Percentiles rank a stretch among this genome's conserved stretches.
These are phyloP conservation scores for Tachuris rubrigastra DNA, from an alignment of 2,113 vertebrate species.

Conservation along the genomic window DNA sequence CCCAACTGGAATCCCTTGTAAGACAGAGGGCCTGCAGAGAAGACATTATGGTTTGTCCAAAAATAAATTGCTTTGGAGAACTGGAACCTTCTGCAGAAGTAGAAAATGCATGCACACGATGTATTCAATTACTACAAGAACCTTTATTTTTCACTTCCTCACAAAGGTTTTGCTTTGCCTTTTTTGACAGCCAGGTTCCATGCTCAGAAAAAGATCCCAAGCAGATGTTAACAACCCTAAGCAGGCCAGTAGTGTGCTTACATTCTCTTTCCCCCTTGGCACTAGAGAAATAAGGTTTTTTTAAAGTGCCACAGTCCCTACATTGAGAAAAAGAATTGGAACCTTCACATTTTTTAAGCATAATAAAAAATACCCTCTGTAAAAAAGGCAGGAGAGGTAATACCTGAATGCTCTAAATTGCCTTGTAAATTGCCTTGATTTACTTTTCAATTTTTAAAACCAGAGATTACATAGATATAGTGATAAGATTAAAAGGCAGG, in stretches of 20 bases:
- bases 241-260: not conserved
- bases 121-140: not conserved
- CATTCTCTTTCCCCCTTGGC: not conserved
- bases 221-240: not conserved
- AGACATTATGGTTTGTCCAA: not conserved
- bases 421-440: too few species aligned
- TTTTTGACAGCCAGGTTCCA: not conserved
- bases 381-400: not conserved
- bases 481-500: constrained; percentile 8
- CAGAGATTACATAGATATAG: not conserved
- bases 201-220: not conserved
- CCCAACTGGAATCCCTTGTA: not conserved
- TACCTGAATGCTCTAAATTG: not conserved
- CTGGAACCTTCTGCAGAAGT: constrained; percentile 11
- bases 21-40: not conserved
- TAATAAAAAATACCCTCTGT: not conserved
- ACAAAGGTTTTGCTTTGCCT: not conserved
- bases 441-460: not conserved
- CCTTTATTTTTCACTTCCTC: constrained; percentile 42
- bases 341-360: not conserved
- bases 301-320: not conserved
- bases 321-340: not conserved
- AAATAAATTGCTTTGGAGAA: constrained; percentile 36
- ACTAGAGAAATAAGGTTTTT: not conserved
- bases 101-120: not conserved